Evolutionary conservation across 2,113 vertebrate genomes (phyloP).

Genomic region (Poeciliopsis occidentalis): DNA sequence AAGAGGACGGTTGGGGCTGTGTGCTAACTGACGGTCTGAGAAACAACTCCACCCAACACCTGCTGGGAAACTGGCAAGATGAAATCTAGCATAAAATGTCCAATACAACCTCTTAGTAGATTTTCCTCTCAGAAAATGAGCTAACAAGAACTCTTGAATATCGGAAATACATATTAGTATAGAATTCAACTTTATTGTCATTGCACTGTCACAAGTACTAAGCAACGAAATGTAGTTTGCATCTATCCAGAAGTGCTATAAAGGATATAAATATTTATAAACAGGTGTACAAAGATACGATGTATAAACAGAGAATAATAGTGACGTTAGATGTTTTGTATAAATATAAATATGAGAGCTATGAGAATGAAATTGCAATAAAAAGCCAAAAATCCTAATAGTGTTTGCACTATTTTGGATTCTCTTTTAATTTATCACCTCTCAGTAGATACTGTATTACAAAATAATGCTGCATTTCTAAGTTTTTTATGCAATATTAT

Average conservation of each 20-base stretch:
- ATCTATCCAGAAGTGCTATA: too few species aligned
- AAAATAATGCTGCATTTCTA: too few species aligned
- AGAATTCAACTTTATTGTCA: too few species aligned
- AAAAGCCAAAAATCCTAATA: neutral
- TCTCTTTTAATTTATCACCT: neutral
- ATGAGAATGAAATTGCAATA: neutral
- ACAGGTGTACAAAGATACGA: too few species aligned
- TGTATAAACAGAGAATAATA: too few species aligned
- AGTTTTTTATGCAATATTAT: too few species aligned
- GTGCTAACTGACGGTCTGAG: constrained; percentile 51
- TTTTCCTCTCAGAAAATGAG: neutral
- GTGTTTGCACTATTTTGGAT: neutral
- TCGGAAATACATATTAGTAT: neutral
- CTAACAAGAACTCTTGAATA: constrained; percentile 10
- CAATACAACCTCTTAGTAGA: neutral
- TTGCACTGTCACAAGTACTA: too few species aligned
- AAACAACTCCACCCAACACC: constrained; percentile 60
- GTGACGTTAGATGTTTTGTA: too few species aligned
- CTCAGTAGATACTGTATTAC: neutral
- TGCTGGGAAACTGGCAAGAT: constrained; percentile 34
- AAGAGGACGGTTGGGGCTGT: constrained; percentile 64
- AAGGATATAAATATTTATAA: too few species aligned
- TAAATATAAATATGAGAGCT: too few species aligned
- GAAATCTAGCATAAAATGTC: constrained; percentile 5
- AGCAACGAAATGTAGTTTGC: too few species aligned